Base-by-base conservation (phyloP, 2,888 invertebrate genomes). In the Pristionchus arcanus region DNA sequence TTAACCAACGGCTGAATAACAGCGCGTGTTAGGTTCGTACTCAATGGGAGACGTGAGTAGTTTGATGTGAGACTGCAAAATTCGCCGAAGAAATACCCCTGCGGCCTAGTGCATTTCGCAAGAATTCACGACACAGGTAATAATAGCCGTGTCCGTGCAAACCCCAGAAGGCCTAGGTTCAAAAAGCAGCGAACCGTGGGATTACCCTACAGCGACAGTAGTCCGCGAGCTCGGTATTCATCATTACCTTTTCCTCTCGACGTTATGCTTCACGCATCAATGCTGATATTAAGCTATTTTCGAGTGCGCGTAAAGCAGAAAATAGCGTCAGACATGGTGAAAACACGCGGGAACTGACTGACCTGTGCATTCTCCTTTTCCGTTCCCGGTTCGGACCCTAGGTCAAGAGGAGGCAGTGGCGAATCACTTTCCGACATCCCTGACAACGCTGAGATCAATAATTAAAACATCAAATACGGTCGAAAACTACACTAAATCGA, bases 321-420 rank as follows among this genome's bases (percentile, higher is more conserved):
- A 28, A 81, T 42, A 53, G n/a, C 42, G 28, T n/a, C 37, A 21
- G 81, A 28, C 2, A n/a, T 15, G 42, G 13, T 53, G 81, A 81
- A 53, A 53, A 49, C 34, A 71, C 34, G 31, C 71, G 71, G 34
- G 34, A 71, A 71, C 11, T 1, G 16, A 42, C 42, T 15, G 81
- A 85, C 84, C 84, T 59, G 59, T 34, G 15, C 84, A 59, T 85
- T 85, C 59, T 85, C 84, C 84, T 85, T 85, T 59, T 85, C 84
- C 59, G 34, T 85, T n/a, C 84, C 84, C 59, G 31, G 34, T 21
- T 34, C 59, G 13, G 84, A 37, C 55, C 21, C 37, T 2, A 85
- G 31, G 11, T 85, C 55, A 13, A 59, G 84, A 19, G 59, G 59
- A 34, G 59, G 59, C 34, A 85, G 59, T 49, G 42, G 42, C 31